These are phyloP conservation scores for Melanotaenia parkinsoni DNA, from an alignment of 2,797 vertebrate genomes.

Conservation along the genomic window DNA sequence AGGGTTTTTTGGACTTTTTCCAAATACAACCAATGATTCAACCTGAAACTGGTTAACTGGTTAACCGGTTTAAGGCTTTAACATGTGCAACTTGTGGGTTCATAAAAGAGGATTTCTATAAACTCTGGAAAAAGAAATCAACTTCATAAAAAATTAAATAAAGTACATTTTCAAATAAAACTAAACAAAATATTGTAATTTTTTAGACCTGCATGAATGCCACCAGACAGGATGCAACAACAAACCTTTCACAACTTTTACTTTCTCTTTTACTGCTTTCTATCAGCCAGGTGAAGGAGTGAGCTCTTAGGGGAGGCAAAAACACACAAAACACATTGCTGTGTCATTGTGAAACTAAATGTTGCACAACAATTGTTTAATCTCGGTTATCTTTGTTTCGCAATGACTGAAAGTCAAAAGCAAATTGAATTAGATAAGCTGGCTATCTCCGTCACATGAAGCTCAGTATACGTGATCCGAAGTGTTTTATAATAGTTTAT, in stretches of 20 bases:
- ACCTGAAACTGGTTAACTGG: background rate
- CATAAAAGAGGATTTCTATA: background rate
- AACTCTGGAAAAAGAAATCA: background rate
- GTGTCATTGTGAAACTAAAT: background rate
- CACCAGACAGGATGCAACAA: background rate
- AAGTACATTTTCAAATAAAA: background rate
- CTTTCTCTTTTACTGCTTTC: background rate
- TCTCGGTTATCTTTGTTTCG: background rate
- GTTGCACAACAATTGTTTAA: background rate
- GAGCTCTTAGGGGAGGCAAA: background rate
- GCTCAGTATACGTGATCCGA: background rate
- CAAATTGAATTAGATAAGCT: background rate
- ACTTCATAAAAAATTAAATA: background rate
- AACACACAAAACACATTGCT: background rate
- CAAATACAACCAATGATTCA: background rate
- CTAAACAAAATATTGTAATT: background rate
- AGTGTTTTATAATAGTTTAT: background rate
- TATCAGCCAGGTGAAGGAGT: background rate
- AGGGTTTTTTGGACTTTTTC: background rate
- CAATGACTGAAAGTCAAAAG: background rate
- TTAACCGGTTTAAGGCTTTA: background rate
- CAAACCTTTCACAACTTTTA: background rate
- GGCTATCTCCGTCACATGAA: background rate
- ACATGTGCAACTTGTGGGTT: background rate
- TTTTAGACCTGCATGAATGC: background rate